Evolutionary conservation across 2,113 vertebrate species (phyloP).

Genomic region (Eurypyga helias): DNA sequence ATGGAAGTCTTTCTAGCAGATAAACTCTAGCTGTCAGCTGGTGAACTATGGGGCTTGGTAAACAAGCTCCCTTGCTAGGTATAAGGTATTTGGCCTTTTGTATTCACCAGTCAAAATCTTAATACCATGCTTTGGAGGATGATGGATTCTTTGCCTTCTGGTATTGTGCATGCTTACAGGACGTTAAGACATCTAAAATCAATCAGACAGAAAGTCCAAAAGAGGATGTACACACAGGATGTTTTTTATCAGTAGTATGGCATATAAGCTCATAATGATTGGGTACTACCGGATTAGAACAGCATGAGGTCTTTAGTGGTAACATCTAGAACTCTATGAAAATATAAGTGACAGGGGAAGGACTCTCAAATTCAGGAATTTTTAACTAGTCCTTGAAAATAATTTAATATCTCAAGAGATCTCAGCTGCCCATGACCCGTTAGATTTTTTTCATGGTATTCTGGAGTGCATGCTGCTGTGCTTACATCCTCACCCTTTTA

Average conservation of each 20-base stretch:
- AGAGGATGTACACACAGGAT: background rate
- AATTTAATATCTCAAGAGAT: background rate
- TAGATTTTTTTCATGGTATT: background rate
- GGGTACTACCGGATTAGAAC: background rate
- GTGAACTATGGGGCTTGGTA: background rate
- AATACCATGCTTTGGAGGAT: background rate
- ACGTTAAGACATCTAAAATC: background rate
- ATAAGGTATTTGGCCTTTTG: background rate
- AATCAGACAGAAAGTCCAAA: background rate
- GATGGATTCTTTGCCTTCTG: background rate
- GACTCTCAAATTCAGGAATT: background rate
- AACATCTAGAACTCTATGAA: background rate
- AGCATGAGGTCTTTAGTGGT: background rate
- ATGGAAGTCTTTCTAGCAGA: background rate
- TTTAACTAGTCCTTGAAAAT: background rate
- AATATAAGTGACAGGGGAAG: background rate
- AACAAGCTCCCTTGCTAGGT: background rate
- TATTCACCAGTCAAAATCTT: background rate
- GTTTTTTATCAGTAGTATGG: background rate
- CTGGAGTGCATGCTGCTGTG: background rate
- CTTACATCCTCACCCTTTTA: background rate
- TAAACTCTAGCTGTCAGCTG: background rate
- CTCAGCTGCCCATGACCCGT: background rate
- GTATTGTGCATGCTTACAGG: background rate
- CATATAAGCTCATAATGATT: background rate